Evolutionary conservation across 2,113 vertebrate genomes (phyloP).

Genomic region (Origma solitaria): DNA sequence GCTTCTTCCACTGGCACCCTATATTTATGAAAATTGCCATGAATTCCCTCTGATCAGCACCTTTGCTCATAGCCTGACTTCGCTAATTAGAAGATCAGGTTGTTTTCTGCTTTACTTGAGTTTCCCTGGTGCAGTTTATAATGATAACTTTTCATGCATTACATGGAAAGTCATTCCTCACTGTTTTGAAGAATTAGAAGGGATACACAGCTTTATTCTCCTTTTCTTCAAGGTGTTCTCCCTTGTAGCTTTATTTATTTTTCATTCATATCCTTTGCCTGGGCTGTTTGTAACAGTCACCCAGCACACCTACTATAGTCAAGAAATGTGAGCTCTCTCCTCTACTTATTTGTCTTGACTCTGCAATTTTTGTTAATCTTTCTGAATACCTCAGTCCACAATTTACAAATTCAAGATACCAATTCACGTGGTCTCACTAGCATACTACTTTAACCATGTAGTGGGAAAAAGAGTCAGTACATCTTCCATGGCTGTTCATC

Average conservation of each 20-base stretch:
- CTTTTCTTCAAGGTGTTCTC: neutral
- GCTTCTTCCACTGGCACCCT: neutral
- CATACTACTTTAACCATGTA: neutral
- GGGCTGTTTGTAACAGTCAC: neutral
- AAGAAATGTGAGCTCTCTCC: neutral
- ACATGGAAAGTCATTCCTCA: neutral
- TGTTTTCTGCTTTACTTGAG: neutral
- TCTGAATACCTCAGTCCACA: neutral
- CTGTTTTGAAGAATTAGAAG: neutral
- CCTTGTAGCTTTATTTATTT: neutral
- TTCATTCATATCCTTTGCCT: neutral
- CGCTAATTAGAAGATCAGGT: neutral
- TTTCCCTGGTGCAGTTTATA: neutral
- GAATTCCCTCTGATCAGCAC: neutral
- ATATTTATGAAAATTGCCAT: neutral
- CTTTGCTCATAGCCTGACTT: neutral
- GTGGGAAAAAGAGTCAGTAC: fast-evolving
- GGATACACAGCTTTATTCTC: neutral
- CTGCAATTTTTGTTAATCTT: neutral
- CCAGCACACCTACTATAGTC: neutral
- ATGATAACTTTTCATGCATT: neutral
- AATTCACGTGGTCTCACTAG: neutral
- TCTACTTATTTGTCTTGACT: neutral
- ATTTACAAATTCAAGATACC: neutral
- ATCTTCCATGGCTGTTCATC: neutral